Percentiles rank a stretch among this genome's conserved stretches.
phyloP scores from a whole-genome alignment of 2,888 invertebrate genomes.

The Tenthredo livida region DNA sequence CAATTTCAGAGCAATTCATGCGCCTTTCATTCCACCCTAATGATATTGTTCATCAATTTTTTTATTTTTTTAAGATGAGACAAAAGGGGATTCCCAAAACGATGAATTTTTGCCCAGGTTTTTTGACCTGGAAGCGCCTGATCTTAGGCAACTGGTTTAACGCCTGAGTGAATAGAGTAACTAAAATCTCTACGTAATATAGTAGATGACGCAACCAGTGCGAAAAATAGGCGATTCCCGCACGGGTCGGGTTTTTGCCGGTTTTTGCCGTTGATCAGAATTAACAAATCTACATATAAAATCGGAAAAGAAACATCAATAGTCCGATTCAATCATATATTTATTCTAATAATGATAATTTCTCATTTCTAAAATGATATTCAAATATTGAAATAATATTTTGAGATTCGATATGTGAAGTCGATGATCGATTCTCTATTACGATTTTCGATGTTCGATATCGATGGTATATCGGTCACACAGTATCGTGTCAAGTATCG shows the following conservation, averaged over 20 bases:
- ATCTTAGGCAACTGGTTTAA: not conserved
- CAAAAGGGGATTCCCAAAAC: not conserved
- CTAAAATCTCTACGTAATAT: not conserved
- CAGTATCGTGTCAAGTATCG: conserved; percentile 33
- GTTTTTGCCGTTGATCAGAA: too few species aligned
- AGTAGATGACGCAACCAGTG: too few species aligned
- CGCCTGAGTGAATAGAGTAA: not conserved
- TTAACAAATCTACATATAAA: too few species aligned
- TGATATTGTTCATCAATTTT: not conserved
- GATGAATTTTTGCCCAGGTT: not conserved
- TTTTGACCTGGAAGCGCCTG: not conserved
- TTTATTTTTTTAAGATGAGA: too few species aligned
- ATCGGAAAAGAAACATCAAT: too few species aligned
- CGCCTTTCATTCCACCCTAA: not conserved
- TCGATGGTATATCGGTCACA: not conserved
- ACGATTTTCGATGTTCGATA: conserved; percentile 4
- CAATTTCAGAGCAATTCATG: too few species aligned
- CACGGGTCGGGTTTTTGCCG: too few species aligned
- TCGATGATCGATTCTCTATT: not conserved
- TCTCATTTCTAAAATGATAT: too few species aligned
- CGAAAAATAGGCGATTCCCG: too few species aligned
- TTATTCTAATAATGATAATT: too few species aligned
- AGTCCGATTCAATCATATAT: not conserved
- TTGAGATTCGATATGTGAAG: not conserved
- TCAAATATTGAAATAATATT: not conserved